Percentiles rank a stretch among this genome's conserved stretches.
phyloP scores from a whole-genome alignment of 1,140 invertebrate genomes.

The Sinonovacula constricta region DNA sequence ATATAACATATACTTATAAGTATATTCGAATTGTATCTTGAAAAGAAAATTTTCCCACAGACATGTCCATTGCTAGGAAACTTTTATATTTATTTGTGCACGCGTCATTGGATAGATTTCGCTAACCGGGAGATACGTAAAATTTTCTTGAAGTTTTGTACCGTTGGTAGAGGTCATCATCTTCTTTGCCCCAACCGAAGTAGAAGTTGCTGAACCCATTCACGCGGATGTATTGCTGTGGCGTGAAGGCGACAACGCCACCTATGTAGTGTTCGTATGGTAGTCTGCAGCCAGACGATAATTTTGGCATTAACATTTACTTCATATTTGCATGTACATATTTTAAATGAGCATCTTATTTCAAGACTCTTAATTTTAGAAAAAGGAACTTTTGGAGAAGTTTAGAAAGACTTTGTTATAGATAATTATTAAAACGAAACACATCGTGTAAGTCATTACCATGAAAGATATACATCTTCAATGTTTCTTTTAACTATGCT shows the following conservation, averaged over 20 bases:
- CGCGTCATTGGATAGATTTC: neutral
- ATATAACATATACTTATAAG: too few species aligned
- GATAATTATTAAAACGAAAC: too few species aligned
- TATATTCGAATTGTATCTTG: neutral
- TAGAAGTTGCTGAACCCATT: slow-evolving; percentile 96
- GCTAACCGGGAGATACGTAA: neutral
- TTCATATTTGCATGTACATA: too few species aligned
- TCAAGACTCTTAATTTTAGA: too few species aligned
- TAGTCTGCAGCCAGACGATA: too few species aligned
- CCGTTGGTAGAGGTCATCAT: slow-evolving; percentile 67
- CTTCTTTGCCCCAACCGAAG: slow-evolving; percentile 85
- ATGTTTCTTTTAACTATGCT: too few species aligned
- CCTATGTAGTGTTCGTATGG: slow-evolving; percentile 62
- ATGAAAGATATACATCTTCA: too few species aligned
- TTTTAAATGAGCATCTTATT: too few species aligned
- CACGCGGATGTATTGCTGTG: slow-evolving; percentile 84
- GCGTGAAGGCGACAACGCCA: slow-evolving; percentile 63
- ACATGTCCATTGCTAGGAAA: neutral
- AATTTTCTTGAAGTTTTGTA: neutral
- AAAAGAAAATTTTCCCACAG: neutral
- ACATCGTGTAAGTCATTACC: too few species aligned
- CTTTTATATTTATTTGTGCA: neutral
- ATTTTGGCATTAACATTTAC: too few species aligned
- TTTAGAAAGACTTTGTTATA: too few species aligned
- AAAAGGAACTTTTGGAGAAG: too few species aligned